Base-by-base conservation (phyloP, 2,113 vertebrate species). In the Ptilonorhynchus violaceus region DNA sequence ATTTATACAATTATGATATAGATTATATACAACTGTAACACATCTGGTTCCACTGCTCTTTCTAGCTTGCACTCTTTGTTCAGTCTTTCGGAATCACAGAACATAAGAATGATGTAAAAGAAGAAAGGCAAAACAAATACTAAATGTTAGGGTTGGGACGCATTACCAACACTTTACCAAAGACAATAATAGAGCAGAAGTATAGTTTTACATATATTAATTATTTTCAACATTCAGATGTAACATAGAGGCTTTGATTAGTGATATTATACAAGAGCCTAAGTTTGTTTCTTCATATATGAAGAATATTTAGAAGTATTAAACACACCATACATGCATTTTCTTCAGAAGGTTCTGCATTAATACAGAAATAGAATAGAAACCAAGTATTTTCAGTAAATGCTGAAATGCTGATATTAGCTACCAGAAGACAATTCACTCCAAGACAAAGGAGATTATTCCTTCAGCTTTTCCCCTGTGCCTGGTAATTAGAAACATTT, bases 21-120 rank as follows among this genome's bases (percentile, higher is more conserved):
- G 72, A 93, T 88, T 78, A 85, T 68, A 81, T 28, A 78, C 52
- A 91, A 56, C 84, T 85, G 25, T 33, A 95, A 81, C 47, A 90
- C 90, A 96, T 58, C 75, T 86, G 92, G 82, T 96, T 95, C 82
- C 78, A 92, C 95, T 95, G 75, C 27, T 59, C 27, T 28, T 77
- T 80, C 88, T 76, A 80, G 63, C 72, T 67, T 77, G 78, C 30
- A 23, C 17, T 85, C 82, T 86, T 88, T 88, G 21, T 63, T 80
- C 82, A 56, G 75, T 86, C 96, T 62, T 88, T 80, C 59, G 74
- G 70, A 95, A 94, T 88, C 78, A 86, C 0, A 55, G 64, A 47
- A n/a, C 23, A 41, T 37, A 64, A 77, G 64, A 82, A 89, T 17
- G 23, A 88, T 31, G 70, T 56, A 47, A 82, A 88, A 55, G 41